Evolutionary conservation across 2,113 vertebrate genomes (phyloP), one percentile per base, ranked within the genome.

Genomic region (Cygnus atratus): DNA sequence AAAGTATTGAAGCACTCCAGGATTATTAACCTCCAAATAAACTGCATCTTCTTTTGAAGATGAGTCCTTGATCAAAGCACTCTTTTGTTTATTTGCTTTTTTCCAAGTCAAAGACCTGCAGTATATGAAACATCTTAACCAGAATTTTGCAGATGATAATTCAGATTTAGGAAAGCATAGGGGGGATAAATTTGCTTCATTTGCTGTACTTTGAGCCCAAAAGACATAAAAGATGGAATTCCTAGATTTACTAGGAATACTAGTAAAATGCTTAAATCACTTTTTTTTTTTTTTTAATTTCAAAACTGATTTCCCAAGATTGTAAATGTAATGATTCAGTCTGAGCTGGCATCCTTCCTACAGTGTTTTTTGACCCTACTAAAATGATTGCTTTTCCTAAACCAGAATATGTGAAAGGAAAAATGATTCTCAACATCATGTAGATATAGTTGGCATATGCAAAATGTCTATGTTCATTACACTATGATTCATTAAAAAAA

Each of bases 21-120:
- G 52, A 68, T 86, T 70, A 97, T 96, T 96, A 96, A 94, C 50
- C 80, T 86, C 73, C 46, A 91, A 95, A 93, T 88, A 94, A 97
- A 97, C 81, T 80, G 66, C 84, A 87, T 67, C 44, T 87, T 84
- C 50, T 70, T 28, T 90, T 90, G 86, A 74, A 96, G 62, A 75
- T 6, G 44, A 92, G 73, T 25, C 71, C 95, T 95, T 97, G 87
- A 97, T 97, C 92, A 96, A 94, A 94, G 80, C 13, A 14, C 37
- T 58, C n/a, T 29, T 93, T 88, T 88, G 41, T 91, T 95, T 94
- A 46, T 82, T 83, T 31, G 9, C 1, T 43, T 88, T 76, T 84
- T 76, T n/a, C 43, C 59, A 74, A 90, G 66, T 66, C 24, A 4
- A 18, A 5, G 89, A 92, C 48, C 65, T 96, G 15, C 44, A 83